Percentiles rank a stretch among this genome's conserved stretches.
These are phyloP conservation scores for Pseudonaja textilis DNA, from an alignment of 2,113 vertebrate genomes.

Conservation along the genomic window DNA sequence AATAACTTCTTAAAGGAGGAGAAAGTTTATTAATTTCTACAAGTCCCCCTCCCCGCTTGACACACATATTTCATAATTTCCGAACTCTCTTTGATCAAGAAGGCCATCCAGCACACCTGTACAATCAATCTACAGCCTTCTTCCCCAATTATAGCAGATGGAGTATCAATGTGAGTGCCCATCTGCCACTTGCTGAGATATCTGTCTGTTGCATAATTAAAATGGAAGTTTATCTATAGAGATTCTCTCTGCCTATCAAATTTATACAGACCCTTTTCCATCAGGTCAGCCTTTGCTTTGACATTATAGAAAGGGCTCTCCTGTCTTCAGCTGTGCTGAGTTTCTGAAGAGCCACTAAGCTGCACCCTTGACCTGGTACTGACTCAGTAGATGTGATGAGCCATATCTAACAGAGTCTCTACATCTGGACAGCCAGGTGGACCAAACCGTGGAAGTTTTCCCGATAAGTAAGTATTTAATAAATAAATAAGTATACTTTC, in stretches of 20 bases:
- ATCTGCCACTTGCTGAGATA: slow-evolving; percentile 10
- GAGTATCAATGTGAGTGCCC: slow-evolving; percentile 12
- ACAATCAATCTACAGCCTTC: slow-evolving; percentile 21
- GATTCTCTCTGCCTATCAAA: neutral
- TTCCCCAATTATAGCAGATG: slow-evolving; percentile 1
- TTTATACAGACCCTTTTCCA: neutral
- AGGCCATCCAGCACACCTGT: neutral
- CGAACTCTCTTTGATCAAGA: neutral
- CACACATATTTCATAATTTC: slow-evolving; percentile 1
- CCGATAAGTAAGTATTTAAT: neutral
- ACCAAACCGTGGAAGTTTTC: neutral
- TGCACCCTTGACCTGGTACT: neutral
- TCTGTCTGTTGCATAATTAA: slow-evolving; percentile 20
- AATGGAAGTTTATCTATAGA: slow-evolving; percentile 4
- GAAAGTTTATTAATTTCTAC: neutral
- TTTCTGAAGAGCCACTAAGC: neutral
- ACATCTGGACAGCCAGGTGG: slow-evolving; percentile 9
- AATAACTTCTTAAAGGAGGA: neutral
- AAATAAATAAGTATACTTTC: neutral
- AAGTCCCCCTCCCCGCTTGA: neutral
- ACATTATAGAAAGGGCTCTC: neutral
- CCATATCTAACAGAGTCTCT: neutral
- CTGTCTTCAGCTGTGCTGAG: neutral
- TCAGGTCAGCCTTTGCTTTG: neutral
- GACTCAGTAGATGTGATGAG: neutral